Evolutionary conservation across 2,113 vertebrate species (phyloP).

Genomic region (Nerophis ophidion): DNA sequence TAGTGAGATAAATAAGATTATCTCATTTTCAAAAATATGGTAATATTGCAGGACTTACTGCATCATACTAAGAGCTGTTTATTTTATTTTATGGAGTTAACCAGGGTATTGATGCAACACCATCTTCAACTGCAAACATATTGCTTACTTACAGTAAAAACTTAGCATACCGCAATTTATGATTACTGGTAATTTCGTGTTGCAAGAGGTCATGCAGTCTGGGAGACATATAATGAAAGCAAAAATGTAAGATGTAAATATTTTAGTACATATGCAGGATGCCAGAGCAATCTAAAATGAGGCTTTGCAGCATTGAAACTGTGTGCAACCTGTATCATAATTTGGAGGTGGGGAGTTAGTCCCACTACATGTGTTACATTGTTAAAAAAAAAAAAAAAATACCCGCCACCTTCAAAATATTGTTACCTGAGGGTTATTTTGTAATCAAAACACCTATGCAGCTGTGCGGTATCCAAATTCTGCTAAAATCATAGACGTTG

Average conservation of each 20-base stretch:
- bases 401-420: constrained; percentile 55
- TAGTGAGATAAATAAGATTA: too few species aligned
- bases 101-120: too few species aligned
- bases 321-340: constrained; percentile 40
- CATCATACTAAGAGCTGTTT: too few species aligned
- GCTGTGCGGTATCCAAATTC: constrained; percentile 60
- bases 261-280: constrained; percentile 28
- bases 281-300: constrained; percentile 27
- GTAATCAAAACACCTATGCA: constrained; percentile 67
- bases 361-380: constrained; percentile 50
- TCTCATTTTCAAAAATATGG: too few species aligned
- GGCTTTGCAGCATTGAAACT: constrained; percentile 34
- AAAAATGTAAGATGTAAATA: constrained; percentile 15
- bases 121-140: too few species aligned
- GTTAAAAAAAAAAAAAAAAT: constrained; percentile 27
- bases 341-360: constrained; percentile 64
- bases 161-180: too few species aligned
- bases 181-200: too few species aligned
- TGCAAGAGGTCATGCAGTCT: too few species aligned
- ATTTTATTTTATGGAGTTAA: too few species aligned
- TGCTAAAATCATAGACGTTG: constrained; percentile 56
- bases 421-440: constrained; percentile 72
- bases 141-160: too few species aligned
- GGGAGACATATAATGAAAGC: background rate
- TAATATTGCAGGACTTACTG: too few species aligned